phyloP scores from a whole-genome alignment of 2,797 vertebrate genomes.

The Garrulus glandarius region DNA sequence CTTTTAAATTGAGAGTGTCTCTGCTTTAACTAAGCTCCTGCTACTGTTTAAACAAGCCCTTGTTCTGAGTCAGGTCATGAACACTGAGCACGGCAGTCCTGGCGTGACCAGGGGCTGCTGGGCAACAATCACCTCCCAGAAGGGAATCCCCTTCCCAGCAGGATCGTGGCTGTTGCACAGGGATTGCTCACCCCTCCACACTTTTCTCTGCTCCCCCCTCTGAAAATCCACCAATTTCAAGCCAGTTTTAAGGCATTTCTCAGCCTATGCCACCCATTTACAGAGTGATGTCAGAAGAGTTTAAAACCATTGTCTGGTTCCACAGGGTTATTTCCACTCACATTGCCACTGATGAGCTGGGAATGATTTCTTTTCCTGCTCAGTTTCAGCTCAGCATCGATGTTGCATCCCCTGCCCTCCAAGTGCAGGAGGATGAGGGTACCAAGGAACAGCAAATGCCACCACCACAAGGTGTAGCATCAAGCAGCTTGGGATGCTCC shows the following conservation, averaged over 20 bases:
- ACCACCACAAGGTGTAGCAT: neutral
- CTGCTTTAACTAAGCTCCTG: neutral
- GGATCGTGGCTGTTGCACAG: rapidly evolving
- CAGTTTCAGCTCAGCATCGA: neutral
- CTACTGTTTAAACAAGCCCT: slow-evolving; percentile 5
- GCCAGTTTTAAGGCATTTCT: neutral
- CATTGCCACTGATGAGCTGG: neutral
- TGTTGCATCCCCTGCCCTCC: neutral
- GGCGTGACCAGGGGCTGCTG: rapidly evolving
- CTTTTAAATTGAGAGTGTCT: neutral
- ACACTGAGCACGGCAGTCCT: neutral
- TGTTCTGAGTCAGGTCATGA: neutral
- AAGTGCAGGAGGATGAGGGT: neutral
- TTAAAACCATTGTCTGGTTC: neutral
- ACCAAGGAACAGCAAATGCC: neutral
- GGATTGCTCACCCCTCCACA: neutral
- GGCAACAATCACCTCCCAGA: neutral
- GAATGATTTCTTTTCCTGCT: neutral
- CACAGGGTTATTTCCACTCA: neutral
- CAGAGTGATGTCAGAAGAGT: neutral
- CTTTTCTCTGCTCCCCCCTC: rapidly evolving
- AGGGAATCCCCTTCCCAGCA: neutral
- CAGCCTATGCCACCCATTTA: neutral
- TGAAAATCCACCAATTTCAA: neutral
- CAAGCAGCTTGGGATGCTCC: neutral